A percentile compares a stretch with the other conserved stretches of the same genome.
Conservation (phyloP, 2,888 invertebrate genomes). For the Dolomedes plantarius region DNA sequence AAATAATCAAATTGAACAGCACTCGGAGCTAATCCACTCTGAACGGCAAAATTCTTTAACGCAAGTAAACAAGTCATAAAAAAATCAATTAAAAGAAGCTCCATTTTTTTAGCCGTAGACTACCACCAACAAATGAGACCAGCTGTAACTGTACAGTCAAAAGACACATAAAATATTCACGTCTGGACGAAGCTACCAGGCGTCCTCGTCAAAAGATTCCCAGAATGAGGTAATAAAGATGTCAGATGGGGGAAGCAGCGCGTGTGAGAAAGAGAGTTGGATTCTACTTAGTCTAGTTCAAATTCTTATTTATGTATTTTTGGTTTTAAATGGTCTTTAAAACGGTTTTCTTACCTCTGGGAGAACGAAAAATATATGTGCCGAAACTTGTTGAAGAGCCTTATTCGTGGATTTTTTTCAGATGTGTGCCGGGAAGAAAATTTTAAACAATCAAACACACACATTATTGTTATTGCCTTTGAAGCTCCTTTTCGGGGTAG, state of each 20-base stretch:
- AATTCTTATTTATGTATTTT: slow-evolving; percentile 10
- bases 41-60: too few species aligned
- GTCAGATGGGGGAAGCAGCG: background rate
- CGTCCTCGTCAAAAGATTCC: background rate
- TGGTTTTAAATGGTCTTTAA: background rate
- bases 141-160: background rate
- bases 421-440: too few species aligned
- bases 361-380: background rate
- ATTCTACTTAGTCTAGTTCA: background rate
- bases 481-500: too few species aligned
- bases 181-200: background rate
- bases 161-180: slow-evolving; percentile 3
- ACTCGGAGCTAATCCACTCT: too few species aligned
- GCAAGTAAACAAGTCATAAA: background rate
- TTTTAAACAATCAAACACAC: too few species aligned
- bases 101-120: background rate
- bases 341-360: background rate
- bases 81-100: background rate
- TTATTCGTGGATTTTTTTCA: background rate
- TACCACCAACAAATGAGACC: background rate
- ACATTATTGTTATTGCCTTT: too few species aligned
- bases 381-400: background rate
- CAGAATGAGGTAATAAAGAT: slow-evolving; percentile 5
- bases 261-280: background rate
- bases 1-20: too few species aligned